Evolutionary conservation across 2,797 vertebrate species (phyloP), one percentile per base, ranked within the genome.

Genomic region (Ibycter americanus): DNA sequence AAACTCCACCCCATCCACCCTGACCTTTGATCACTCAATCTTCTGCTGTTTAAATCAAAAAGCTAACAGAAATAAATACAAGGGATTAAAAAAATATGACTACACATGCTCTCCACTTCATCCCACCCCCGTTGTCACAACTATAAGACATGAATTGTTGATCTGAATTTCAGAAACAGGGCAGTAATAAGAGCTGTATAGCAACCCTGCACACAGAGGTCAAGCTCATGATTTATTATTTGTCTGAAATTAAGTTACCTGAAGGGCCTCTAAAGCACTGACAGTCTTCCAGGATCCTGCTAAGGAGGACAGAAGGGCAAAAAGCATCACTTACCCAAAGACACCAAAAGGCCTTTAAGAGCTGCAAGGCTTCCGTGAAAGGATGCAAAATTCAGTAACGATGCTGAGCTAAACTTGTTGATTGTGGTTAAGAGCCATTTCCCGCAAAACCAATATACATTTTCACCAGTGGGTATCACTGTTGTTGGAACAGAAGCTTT

Each of bases 1-100:
- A 96, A 97, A 96, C 96, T 97, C 96, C 91, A 90, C 93, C 90
- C 95, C 87, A 67, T 79, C 76, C 88, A 90, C 42, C 40, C 83
- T 63, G 94, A 95, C 88, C 93, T 96, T 4, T 87, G 83, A 92
- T 91, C 63, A 34, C 52, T 73, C 83, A 40, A 59, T 89, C 73
- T 94, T 96, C 88, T 95, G 94, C 62, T 94, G 88, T 88, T 94
- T 93, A 96, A 93, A 97, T 95, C 95, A 96, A 91, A 96, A 58
- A 83, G 47, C 91, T 90, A 92, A 84, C 51, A 93, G 91, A 97
- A 97, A 96, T 90, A 96, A 96, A 67, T 88, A 88, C 8, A 46
- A 52, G 51, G 44, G 22, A 84, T 86, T 65, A 21, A 63, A 58
- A 89, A 68, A 74, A 74, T 9, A 54, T 3, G 16, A 87, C 54